Evolutionary conservation across 1,140 invertebrate species (phyloP), one percentile per base, ranked within the genome.

Genomic region (Cephus cinctus): DNA sequence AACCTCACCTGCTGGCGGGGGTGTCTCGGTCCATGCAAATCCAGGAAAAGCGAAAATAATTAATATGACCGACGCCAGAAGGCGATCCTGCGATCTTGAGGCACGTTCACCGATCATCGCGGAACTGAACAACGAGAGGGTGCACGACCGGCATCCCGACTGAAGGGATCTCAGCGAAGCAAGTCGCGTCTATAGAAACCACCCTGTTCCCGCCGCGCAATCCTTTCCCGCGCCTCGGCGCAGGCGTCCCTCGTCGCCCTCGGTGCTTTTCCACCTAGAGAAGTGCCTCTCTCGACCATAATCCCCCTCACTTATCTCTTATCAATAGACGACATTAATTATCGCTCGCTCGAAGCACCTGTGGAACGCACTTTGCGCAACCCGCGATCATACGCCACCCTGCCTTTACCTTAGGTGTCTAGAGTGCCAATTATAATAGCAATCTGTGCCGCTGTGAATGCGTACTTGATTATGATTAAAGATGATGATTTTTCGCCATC

Each of bases 141-240:
- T 71, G 58, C 69, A 62, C 55, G 64, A 61, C 61, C 74, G 71
- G 71, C 74, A 76, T 76, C 71, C 68, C 73, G 74, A 76, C 74
- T 76, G 67, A 72, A n/a, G 58, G 65, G 44, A 59, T 58, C 57
- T 52, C 62, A n/a, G 47, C 52, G 53, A 48, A 54, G n/a, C n/a
- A 56, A 39, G 43, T 48, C 50, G 53, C 47, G 23, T 54, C 14
- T 14, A 52, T 50, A 50, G 40, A 41, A 41, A 31, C 27, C 38
- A 40, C 22, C 38, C 38, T 38, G 14, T 9, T 41, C 32, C 39
- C 32, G 46, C 21, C 46, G 46, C 36, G 36, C 46, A n/a, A n/a
- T 41, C 11, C 46, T 32, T 30, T 25, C 46, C 20, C 25, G 25
- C 25, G 25, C 6, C 25, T n/a, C n/a, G 25, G 46, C 46, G 46